These are phyloP conservation scores for Falcunculus frontatus DNA, from an alignment of 2,113 vertebrate species.

Conservation along the genomic window DNA sequence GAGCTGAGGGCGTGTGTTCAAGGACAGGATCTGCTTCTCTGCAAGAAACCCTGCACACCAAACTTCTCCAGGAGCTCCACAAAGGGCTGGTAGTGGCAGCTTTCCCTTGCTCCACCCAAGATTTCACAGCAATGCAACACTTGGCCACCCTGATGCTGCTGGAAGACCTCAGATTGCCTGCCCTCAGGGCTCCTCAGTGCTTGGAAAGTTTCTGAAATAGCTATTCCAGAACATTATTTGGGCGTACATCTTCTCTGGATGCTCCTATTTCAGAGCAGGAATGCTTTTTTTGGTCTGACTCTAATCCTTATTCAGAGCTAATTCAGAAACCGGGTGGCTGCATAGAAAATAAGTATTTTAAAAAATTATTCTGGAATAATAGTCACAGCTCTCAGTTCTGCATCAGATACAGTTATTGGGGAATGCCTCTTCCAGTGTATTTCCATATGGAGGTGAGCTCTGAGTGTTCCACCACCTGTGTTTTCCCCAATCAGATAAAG, in stretches of 20 bases:
- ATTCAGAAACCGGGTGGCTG: background rate
- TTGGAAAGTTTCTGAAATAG: conserved; percentile 14
- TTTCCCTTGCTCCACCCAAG: background rate
- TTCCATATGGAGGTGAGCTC: background rate
- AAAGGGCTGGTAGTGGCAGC: background rate
- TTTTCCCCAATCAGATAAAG: background rate
- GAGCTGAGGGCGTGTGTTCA: background rate
- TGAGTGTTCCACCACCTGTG: background rate
- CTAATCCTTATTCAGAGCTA: background rate
- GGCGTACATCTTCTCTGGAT: background rate
- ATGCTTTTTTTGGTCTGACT: background rate
- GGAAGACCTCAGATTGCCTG: conserved; percentile 9
- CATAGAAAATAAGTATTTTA: background rate
- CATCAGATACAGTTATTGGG: background rate
- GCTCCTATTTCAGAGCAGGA: background rate
- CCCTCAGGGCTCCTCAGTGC: background rate
- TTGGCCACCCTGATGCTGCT: background rate
- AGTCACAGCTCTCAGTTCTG: background rate
- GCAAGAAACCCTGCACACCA: fast-evolving
- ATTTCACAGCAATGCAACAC: background rate
- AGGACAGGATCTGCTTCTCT: background rate
- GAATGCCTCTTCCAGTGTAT: background rate
- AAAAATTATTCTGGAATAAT: background rate
- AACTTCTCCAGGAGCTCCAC: background rate
- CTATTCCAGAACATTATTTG: conserved; percentile 3